Percentiles rank a stretch among this genome's conserved stretches.
These are phyloP conservation scores for Brachypterus glaber DNA, from an alignment of 2,888 invertebrate species.

Conservation along the genomic window DNA sequence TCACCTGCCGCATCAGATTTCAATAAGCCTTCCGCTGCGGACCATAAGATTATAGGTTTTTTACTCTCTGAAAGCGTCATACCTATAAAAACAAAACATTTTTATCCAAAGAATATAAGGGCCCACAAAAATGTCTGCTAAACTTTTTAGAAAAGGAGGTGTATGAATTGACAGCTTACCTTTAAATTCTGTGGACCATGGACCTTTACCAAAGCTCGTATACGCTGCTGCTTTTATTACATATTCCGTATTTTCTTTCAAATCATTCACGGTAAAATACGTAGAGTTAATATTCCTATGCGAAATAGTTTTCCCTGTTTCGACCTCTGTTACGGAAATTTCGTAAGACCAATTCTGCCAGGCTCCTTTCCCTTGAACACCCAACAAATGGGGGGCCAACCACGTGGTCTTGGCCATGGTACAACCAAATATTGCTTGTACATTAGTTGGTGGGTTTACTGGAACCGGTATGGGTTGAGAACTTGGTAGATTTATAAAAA, in stretches of 20 bases:
- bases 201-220: slow-evolving; percentile 66
- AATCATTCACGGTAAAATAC: slow-evolving; percentile 54
- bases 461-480: slow-evolving; percentile 74
- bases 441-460: slow-evolving; percentile 64
- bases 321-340: slow-evolving; percentile 54
- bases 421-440: slow-evolving; percentile 74
- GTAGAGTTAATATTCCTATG: slow-evolving; percentile 48
- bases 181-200: slow-evolving; percentile 67
- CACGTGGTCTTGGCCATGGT: slow-evolving; percentile 70
- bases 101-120: too few relatives aligned
- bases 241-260: slow-evolving; percentile 69
- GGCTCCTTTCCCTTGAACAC: slow-evolving; percentile 60
- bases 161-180: too few relatives aligned
- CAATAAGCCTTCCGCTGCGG: slow-evolving; percentile 64
- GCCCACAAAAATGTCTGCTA: too few relatives aligned
- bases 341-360: slow-evolving; percentile 74
- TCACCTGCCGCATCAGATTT: slow-evolving; percentile 76
- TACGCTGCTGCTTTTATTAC: slow-evolving; percentile 70
- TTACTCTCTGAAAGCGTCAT: slow-evolving; percentile 55
- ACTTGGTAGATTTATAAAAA: slow-evolving; percentile 51
- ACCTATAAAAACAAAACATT: too few relatives aligned
- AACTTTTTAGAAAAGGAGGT: too few relatives aligned
- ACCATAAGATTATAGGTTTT: slow-evolving; percentile 62
- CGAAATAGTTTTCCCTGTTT: slow-evolving; percentile 37
- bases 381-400: slow-evolving; percentile 67